Base-by-base conservation (phyloP, 92 coral and sea anemone species). In the Heliopora coerulea region DNA sequence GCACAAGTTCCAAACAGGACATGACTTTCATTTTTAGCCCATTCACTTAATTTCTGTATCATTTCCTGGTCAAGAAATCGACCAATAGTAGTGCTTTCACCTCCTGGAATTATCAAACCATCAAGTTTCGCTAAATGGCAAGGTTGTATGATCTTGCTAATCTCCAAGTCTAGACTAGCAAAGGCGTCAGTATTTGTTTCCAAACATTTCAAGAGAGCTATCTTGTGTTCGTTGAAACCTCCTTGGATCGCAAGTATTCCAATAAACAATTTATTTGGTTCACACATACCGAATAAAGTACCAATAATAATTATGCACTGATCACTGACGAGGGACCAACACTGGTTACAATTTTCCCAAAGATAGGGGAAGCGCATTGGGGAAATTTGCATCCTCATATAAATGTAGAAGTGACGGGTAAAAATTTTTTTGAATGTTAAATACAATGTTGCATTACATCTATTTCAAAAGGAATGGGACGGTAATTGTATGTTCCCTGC, bases 1-100 rank as follows among this genome's bases (percentile, higher is more conserved):
- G 98, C 98, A 41, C 98, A 93, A 0, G 98, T 93, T 32, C 98
- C 98, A 90, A 96, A 90, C 6, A 88, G 80, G 18, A 93, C 79
- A 48, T 66, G 86, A 9, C 80, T 59, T 37, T 79, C 86, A 34
- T 75, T 74, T 49, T 81, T 82, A 15, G 88, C 72, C 77, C 77
- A 70, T 10, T 91, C 77, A 75, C 78, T 79, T 31, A 93, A 70
- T 26, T 70, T 85, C 24, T 81, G 62, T 40, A 86, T 86, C 52
- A 90, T 80, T 32, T 85, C 87, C 61, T 84, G 85, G 54, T 83
- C 83, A 2, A 93, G 66, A 44, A 90, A 83, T 63, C 81, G 61
- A 14, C 89, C 72, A 86, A 85, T 90, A 1, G 93, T 88, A 0
- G 98, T 90, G 56, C 98, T 93, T 59, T 93, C 98, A 10, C 98